phyloP scores from a whole-genome alignment of 2,888 invertebrate species.

The Chrysina gloriosa region DNA sequence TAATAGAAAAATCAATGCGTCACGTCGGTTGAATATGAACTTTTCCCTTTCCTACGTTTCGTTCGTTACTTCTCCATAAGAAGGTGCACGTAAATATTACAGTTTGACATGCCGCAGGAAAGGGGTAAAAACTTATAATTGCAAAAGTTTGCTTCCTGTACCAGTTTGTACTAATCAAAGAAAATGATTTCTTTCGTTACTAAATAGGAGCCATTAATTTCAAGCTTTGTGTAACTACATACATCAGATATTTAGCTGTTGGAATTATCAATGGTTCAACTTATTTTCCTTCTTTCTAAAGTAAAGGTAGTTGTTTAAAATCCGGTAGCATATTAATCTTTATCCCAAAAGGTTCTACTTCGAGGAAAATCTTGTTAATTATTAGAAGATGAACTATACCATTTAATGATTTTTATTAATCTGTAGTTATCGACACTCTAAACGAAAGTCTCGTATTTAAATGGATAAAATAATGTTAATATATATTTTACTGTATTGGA shows the following conservation, averaged over 20 bases:
- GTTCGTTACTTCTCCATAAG: conserved; percentile 4
- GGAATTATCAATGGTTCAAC: conserved; percentile 16
- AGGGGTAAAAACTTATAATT: conserved; percentile 26
- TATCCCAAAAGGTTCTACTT: background rate
- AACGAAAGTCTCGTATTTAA: too few relatives aligned
- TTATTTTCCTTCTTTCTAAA: conserved; percentile 7
- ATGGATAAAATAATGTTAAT: too few relatives aligned
- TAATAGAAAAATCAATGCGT: conserved; percentile 10
- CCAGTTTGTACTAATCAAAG: conserved; percentile 34
- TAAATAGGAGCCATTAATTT: conserved; percentile 27
- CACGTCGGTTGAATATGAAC: background rate
- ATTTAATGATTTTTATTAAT: too few relatives aligned
- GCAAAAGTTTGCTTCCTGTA: conserved; percentile 26
- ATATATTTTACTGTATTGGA: too few relatives aligned
- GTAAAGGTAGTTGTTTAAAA: background rate
- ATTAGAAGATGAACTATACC: too few relatives aligned
- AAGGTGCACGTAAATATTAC: conserved; percentile 19
- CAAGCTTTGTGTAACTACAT: background rate
- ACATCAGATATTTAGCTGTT: conserved; percentile 10
- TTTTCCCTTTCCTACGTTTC: background rate
- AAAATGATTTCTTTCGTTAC: conserved; percentile 13
- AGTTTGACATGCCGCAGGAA: background rate
- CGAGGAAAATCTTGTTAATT: too few relatives aligned
- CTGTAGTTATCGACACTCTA: too few relatives aligned
- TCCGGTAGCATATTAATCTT: conserved; percentile 4